Percentiles rank a stretch among this genome's conserved stretches.
These are phyloP conservation scores for Aviceda subcristata DNA, from an alignment of 2,113 vertebrate genomes.

Conservation along the genomic window DNA sequence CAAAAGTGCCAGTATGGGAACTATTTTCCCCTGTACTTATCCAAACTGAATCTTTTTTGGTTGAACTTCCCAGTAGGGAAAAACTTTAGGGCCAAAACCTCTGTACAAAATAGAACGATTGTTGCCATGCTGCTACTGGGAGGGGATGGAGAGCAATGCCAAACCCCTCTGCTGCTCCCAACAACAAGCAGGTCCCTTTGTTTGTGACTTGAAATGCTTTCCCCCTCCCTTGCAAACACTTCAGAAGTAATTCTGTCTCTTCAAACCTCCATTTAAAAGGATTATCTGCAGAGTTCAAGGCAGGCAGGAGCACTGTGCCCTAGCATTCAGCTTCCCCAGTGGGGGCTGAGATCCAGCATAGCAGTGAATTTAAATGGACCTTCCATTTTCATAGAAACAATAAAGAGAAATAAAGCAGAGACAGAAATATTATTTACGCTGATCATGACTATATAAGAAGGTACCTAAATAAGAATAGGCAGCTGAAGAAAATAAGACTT, in stretches of 20 bases:
- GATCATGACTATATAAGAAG: background rate
- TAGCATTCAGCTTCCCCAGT: background rate
- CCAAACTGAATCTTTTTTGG: background rate
- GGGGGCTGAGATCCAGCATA: background rate
- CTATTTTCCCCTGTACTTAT: background rate
- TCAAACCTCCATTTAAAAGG: background rate
- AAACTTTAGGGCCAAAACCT: background rate
- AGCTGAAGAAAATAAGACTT: background rate
- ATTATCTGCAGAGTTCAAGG: background rate
- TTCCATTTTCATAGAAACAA: background rate
- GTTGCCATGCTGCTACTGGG: background rate
- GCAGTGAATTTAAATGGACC: background rate
- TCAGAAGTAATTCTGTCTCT: background rate
- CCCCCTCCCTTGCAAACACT: background rate
- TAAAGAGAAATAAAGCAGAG: background rate
- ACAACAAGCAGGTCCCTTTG: background rate
- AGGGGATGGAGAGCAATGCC: background rate
- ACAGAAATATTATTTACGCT: background rate
- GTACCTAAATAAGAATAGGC: background rate
- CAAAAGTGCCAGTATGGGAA: background rate
- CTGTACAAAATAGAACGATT: fast-evolving
- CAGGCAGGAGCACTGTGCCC: background rate
- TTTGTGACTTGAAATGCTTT: background rate
- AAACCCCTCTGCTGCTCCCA: background rate
- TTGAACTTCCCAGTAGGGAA: background rate